These are phyloP conservation scores for Acleris holmiana DNA, from an alignment of 2,888 invertebrate species.

Conservation along the genomic window DNA sequence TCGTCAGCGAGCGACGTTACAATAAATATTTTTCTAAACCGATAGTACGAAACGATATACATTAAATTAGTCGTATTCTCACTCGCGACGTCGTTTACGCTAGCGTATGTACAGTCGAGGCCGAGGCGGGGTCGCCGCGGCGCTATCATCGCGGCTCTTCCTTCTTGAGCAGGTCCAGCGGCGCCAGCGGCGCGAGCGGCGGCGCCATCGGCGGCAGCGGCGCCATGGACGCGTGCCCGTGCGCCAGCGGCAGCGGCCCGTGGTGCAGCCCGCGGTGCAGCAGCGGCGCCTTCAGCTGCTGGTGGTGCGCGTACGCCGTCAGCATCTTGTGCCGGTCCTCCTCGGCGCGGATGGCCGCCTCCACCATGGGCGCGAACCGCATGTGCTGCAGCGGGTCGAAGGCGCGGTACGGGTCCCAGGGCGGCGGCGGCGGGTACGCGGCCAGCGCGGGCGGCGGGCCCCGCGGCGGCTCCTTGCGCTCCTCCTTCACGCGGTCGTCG, in stretches of 20 bases:
- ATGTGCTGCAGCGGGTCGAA: slow-evolving; percentile 88
- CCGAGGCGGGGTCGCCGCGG: slow-evolving; percentile 53
- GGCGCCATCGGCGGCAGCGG: slow-evolving; percentile 69
- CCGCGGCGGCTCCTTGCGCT: slow-evolving; percentile 82
- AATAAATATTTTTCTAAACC: slow-evolving; percentile 81
- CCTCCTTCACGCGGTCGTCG: slow-evolving; percentile 63
- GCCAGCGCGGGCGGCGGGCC: slow-evolving; percentile 72
- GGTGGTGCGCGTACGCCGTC: slow-evolving; percentile 87
- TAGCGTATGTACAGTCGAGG: slow-evolving; percentile 58
- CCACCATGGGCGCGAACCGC: slow-evolving; percentile 91
- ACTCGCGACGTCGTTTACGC: slow-evolving; percentile 61
- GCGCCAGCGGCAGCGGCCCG: slow-evolving; percentile 56
- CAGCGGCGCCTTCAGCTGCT: slow-evolving; percentile 80
- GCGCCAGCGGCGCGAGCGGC: slow-evolving; percentile 75
- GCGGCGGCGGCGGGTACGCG: slow-evolving; percentile 83
- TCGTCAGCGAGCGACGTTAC: slow-evolving; percentile 68
- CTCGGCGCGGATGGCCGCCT: slow-evolving; percentile 90
- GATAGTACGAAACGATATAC: slow-evolving; percentile 72
- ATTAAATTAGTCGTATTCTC: slow-evolving; percentile 62
- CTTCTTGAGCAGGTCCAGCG: slow-evolving; percentile 86
- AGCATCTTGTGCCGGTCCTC: slow-evolving; percentile 92
- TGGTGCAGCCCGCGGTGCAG: slow-evolving; percentile 78
- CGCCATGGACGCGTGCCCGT: slow-evolving; percentile 67
- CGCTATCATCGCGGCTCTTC: slow-evolving; percentile 84
- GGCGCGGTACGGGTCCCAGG: slow-evolving; percentile 88